Evolutionary conservation across 1,140 invertebrate genomes (phyloP), one percentile per base, ranked within the genome.

Genomic region (Hydropsyche tenuis): DNA sequence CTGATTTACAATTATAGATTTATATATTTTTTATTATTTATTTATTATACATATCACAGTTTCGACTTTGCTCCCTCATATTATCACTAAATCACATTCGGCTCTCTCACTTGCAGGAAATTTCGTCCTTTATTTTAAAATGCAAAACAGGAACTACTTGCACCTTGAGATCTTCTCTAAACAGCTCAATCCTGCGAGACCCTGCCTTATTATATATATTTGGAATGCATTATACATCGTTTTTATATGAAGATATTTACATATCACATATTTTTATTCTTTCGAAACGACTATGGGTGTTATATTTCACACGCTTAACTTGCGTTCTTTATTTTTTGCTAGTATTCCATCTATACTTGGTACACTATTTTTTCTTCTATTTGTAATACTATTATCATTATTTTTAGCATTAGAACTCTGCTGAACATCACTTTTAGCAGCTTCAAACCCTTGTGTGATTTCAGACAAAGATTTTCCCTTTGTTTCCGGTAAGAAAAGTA

Each of bases 401-500:
- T n/a, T n/a, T n/a, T n/a, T n/a, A n/a, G n/a, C 65, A 11, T 46
- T 48, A n/a, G 65, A 22, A 23, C 46, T 42, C 2, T 56, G 11
- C 23, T 53, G 14, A 14, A 48, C 12, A 4, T 48, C 65, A 1
- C 48, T 18, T 56, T 56, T 56, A 30, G 42, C 23, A 0, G 82
- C 81, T 63, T 86, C 86, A 65, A 91, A 91, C 73, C 84, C 83
- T 20, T 80, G 86, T 82, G 92, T 91, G 37, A 96, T 94, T 80
- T 96, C 91, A 20, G 90, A 88, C n/a, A 94, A 82, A 45, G 88
- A 90, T 77, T 91, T 91, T 6, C 91, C 91, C 80, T 92, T 91
- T 0, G 94, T 96, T 82, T 96, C 94, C 0, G 93, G 93, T 0
- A 96, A 83, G 78, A 91, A 88, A 11, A 90, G 84, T 1, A 88